These are phyloP conservation scores for Endomychus coccineus DNA, from an alignment of 2,888 invertebrate genomes.

Conservation along the genomic window DNA sequence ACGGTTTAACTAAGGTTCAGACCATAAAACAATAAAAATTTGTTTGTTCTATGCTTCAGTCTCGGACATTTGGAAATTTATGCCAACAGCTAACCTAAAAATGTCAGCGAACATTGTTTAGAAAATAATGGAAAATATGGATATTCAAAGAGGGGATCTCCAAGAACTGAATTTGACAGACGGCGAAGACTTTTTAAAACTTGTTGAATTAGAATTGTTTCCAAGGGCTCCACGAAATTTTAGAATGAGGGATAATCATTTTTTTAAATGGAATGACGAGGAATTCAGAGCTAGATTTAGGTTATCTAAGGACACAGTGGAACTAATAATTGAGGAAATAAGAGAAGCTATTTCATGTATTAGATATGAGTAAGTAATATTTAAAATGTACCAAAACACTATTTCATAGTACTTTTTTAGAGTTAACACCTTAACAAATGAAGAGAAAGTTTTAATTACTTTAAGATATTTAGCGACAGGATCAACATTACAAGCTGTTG, in stretches of 20 bases:
- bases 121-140: no score
- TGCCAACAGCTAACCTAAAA: no score
- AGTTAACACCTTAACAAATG: conserved; percentile 4
- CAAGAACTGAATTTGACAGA: no score
- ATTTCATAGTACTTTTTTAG: conserved; percentile 1
- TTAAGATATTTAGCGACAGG: conserved; percentile 7
- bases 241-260: conserved; percentile 7
- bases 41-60: no score
- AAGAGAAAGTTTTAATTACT: conserved; percentile 5
- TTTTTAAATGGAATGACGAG: conserved; percentile 8
- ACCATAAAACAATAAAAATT: no score
- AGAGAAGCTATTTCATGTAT: not conserved
- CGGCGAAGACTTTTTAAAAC: conserved; percentile 12
- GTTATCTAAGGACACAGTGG: conserved; percentile 6
- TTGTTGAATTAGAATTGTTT: conserved; percentile 1
- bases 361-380: conserved; percentile 5
- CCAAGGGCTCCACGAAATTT: conserved; percentile 3
- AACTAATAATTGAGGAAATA: conserved; percentile 4
- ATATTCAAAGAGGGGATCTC: no score
- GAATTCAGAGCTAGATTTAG: conserved; percentile 11
- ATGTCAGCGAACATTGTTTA: no score
- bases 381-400: conserved; percentile 1
- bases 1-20: no score
- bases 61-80: no score
- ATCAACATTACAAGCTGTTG: conserved; percentile 4